Base-by-base conservation (phyloP, 2,888 invertebrate species). In the Eupithecia inturbata region DNA sequence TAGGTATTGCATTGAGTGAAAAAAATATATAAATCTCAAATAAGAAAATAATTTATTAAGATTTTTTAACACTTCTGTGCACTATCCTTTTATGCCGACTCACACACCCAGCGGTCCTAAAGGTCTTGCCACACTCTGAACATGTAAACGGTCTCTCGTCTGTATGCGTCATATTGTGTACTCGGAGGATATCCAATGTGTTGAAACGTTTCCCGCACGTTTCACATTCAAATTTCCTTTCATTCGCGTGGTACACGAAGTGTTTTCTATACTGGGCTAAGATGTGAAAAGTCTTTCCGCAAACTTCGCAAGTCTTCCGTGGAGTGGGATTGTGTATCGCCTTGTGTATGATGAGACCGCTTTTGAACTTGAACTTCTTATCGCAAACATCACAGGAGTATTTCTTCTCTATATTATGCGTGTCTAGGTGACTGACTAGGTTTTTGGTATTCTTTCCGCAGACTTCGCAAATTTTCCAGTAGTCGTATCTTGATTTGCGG, bases 131-230 rank as follows among this genome's bases (percentile, higher is more conserved):
- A 73, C 95, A 95, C 53, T 94, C 91, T 5, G 88, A 84, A 78
- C 95, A 95, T 33, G 86, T 82, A 80, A 93, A 95, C 0, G 95
- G 94, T 36, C 94, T 81, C 78, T 94, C 94, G 22, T 95, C 94
- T 0, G 93, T 93, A 71, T 95, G 95, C 1, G 90, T 94, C 68
- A 95, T 88, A 67, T 89, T 87, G 74, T 95, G 95, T 0, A 95
- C 93, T 66, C 86, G 87, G 62, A 95, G 83, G 31, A 95, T 95
- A 71, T 95, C 95, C 36, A 91, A 82, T 4, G 95, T 95, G 70
- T 95, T 95, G 77, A 95, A 95, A 12, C 95, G 85, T 78, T 95
- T 95, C 0, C 95, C 94, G 76, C 95, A 95, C 0, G 95, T 92
- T 7, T 93, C 91, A 74, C 95, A 95, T 9, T 89, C 90, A 79